Evolutionary conservation across 2,888 invertebrate genomes (phyloP), one percentile per base, ranked within the genome.

Genomic region (Caenorhabditis auriculariae): DNA sequence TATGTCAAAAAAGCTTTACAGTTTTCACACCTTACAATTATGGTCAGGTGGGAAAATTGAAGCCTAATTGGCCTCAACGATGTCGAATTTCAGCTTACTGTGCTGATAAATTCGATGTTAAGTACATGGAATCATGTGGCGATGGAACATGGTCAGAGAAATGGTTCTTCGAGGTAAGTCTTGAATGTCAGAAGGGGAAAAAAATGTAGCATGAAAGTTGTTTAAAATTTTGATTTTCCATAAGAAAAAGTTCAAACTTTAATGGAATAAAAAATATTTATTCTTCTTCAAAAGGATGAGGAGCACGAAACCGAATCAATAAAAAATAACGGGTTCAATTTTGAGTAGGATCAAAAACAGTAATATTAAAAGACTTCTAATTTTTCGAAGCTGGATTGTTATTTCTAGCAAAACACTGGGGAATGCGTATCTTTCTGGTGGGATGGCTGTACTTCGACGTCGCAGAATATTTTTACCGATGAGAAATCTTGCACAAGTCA

Each of bases 391-490:
- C n/a, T n/a, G n/a, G n/a, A n/a, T n/a, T n/a, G n/a, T n/a, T n/a
- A n/a, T n/a, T n/a, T n/a, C n/a, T n/a, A 77, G 68, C 76, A 74
- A 47, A 57, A 53, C 12, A 64, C 60, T 17, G 73, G 73, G n/a
- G 62, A 65, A 24, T 77, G 77, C 44, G 41, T 37, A 3, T 53
- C 68, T 6, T 78, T 78, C 56, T 78, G 75, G 75, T 77, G 74
- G 69, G 79, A 78, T 57, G 75, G 72, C 2, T 79, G 79, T 52
- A 59, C 55, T 3, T 63, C 73, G 6, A 38, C 69, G 6, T 72
- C 73, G 4, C 74, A 76, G 42, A 79, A 79, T 49, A 77, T 79
- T 35, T 79, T 74, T 65, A 50, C 62, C 7, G 68, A 72, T 56
- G 54, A 64, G 43, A 58, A 56, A 28, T 65, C 66, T 6, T 72